Base-by-base conservation (phyloP, 2,797 vertebrate species). In the Lacerta viridis region DNA sequence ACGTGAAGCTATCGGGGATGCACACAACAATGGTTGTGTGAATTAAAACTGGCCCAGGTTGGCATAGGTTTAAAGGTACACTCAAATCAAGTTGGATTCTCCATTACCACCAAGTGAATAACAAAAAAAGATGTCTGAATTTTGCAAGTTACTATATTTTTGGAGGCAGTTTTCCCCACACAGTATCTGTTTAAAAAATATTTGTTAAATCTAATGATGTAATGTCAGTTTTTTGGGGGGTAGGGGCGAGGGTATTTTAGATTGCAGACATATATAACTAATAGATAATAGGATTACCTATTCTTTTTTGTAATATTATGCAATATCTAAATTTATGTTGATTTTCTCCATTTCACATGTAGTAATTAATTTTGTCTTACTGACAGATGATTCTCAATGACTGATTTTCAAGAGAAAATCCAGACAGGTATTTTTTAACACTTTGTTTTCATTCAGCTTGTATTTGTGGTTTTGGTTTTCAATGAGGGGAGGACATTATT, bases 331-430 rank as follows among this genome's bases (percentile, higher is more conserved):
- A 93, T 93, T 95, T 95, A 80, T 94, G 78, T 91, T 87, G 90
- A 90, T 50, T 91, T 92, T 89, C 33, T 90, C 79, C 89, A 77
- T 93, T 95, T 94, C 93, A 90, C 92, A 86, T 93, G 94, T 95
- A 94, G 95, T 96, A 95, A 97, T 97, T 96, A 95, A 96, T 96
- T 97, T 96, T 97, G 90, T 97, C 96, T 97, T 92, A 88, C 97
- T 96, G 97, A 96, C 96, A 97, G 96, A 96, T 96, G 96, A 96
- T 95, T 97, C 95, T 95, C 93, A 94, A 71, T 96, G 94, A 96
- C 94, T 95, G 96, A 94, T 95, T 96, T 96, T 94, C 95, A 93
- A 96, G 95, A 96, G 94, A 95, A 93, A 93, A 91, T 76, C 91
- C 91, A 94, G 94, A 97, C 94, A 97, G 96, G 96, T 96, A 96